These are phyloP conservation scores for Coenobita brevimanus DNA, from an alignment of 1,140 invertebrate genomes.

Conservation along the genomic window DNA sequence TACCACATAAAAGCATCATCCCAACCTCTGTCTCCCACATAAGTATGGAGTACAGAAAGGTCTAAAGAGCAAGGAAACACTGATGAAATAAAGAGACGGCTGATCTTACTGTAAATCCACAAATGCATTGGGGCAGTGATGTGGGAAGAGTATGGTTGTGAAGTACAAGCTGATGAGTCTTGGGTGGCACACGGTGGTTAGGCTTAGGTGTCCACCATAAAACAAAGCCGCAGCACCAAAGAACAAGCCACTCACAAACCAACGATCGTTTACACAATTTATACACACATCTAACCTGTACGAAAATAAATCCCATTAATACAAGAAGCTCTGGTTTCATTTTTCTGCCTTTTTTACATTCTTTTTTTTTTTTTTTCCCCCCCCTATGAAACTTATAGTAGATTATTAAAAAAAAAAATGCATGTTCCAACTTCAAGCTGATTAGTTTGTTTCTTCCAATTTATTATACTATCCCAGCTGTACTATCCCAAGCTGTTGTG, in stretches of 20 bases:
- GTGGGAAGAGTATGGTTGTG: slow-evolving; percentile 34
- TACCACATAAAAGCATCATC: no score
- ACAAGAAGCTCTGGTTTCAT: not conserved
- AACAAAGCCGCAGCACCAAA: slow-evolving; percentile 31
- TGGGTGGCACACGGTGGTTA: slow-evolving; percentile 47
- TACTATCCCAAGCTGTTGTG: no score
- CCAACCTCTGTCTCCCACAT: not conserved
- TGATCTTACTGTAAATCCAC: slow-evolving; percentile 26
- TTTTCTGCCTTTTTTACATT: not conserved
- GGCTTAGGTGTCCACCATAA: slow-evolving; percentile 47
- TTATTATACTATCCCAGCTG: no score
- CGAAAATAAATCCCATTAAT: not conserved
- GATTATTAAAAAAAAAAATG: no score
- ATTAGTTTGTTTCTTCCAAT: no score
- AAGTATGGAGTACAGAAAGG: not conserved
- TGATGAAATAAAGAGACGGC: not conserved
- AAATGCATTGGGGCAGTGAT: slow-evolving; percentile 35
- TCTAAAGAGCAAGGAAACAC: not conserved
- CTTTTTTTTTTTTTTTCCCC: no score
- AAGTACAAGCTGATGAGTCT: slow-evolving; percentile 31
- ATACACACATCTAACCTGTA: slow-evolving; percentile 44
- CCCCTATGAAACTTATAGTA: no score
- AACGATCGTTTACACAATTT: slow-evolving; percentile 47
- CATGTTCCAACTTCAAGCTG: no score
- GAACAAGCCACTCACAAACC: slow-evolving; percentile 40